Evolutionary conservation across 37 sponge, comb jelly and placozoan genomes (phyloP).

Genomic region (Cladorhizidae sp.): DNA sequence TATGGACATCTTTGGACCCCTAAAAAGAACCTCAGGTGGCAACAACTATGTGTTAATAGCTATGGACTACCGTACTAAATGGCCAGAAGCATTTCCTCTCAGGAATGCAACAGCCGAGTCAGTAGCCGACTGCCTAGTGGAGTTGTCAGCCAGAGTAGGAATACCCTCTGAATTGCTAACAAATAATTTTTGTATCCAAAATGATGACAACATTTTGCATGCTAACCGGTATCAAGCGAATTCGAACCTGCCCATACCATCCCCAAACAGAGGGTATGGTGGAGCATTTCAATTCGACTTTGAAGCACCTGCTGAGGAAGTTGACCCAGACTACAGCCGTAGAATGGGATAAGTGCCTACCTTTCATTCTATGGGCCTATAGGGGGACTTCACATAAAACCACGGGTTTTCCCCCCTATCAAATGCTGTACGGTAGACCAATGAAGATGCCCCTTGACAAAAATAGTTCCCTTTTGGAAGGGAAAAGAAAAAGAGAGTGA

Average conservation of each 20-base stretch:
- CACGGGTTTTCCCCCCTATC: not conserved
- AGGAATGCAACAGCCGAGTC: not conserved
- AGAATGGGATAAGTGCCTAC: not conserved
- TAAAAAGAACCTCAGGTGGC: no score
- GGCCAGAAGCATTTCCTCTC: not conserved
- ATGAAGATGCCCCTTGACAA: not conserved
- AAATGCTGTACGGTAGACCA: not conserved
- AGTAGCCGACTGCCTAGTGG: not conserved
- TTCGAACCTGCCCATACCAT: not conserved
- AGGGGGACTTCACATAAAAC: not conserved
- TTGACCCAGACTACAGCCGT: no score
- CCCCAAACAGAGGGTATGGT: not conserved
- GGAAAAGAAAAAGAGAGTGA: no score
- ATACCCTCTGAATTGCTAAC: not conserved
- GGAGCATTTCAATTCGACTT: not conserved
- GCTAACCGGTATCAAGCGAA: not conserved
- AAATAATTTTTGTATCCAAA: not conserved
- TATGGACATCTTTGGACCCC: no score
- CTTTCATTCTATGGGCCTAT: not conserved
- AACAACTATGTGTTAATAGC: no score
- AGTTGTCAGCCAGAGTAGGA: not conserved
- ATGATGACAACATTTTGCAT: not conserved
- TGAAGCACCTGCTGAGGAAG: not conserved
- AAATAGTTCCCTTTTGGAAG: no score
- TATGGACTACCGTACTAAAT: no score